Conservation (phyloP, 1,140 invertebrate genomes). For the Phymorhynchus buccinoides region DNA sequence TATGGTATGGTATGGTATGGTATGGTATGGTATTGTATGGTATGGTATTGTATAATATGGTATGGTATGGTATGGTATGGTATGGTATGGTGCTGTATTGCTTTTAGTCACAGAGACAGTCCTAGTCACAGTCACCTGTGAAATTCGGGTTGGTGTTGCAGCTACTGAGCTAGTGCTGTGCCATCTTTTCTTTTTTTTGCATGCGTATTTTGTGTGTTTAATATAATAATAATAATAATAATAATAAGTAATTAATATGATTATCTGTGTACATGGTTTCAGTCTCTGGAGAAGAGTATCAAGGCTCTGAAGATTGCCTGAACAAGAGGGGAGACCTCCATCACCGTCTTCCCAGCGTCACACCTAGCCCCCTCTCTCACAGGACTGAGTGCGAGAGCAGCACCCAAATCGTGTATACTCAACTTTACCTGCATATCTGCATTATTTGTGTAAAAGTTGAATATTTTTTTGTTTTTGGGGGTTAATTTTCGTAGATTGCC, state of each 20-base stretch:
- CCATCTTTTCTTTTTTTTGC: not conserved
- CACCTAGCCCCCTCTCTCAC: not conserved
- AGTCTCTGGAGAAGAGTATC: slow-evolving; percentile 70
- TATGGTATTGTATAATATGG: too few species aligned
- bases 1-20: too few species aligned
- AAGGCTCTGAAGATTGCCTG: slow-evolving; percentile 66
- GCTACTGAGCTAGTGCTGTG: too few species aligned
- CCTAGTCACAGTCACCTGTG: too few species aligned
- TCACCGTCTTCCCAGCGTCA: not conserved
- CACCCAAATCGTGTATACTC: not conserved
- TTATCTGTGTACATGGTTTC: slow-evolving; percentile 54
- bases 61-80: too few species aligned
- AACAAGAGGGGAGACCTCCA: not conserved
- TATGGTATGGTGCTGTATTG: too few species aligned
- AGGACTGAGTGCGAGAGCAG: not conserved
- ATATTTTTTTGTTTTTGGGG: not conserved
- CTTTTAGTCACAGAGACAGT: too few species aligned
- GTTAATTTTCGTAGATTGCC: not conserved
- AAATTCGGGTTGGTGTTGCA: not conserved
- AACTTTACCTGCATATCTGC: not conserved
- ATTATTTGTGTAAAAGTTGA: not conserved
- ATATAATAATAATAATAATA: too few species aligned
- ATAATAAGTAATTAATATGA: not conserved
- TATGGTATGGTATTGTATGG: too few species aligned
- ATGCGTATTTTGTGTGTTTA: not conserved